phyloP scores from a whole-genome alignment of 2,797 vertebrate species.

The Premnoplex brunnescens region DNA sequence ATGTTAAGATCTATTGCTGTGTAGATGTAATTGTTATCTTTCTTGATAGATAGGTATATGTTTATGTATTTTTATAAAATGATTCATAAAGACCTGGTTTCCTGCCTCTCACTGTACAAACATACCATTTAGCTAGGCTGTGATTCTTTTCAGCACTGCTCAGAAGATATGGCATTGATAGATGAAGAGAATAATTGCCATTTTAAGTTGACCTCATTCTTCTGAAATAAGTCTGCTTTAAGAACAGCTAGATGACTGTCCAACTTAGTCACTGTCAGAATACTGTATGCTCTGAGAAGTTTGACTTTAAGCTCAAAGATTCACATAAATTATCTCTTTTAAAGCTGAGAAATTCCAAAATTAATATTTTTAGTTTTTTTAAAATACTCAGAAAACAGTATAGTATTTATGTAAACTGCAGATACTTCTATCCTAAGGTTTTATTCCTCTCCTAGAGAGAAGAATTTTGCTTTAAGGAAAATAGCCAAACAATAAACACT shows the following conservation, averaged over 20 bases:
- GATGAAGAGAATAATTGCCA: constrained; percentile 50
- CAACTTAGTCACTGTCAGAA: constrained; percentile 56
- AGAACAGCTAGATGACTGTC: neutral
- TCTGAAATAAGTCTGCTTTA: constrained; percentile 32
- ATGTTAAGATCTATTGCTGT: neutral
- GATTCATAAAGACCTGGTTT: neutral
- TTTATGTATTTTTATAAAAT: neutral
- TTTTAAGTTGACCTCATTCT: constrained; percentile 31
- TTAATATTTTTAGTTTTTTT: neutral
- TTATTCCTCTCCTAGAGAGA: neutral
- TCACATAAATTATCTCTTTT: neutral
- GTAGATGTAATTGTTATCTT: neutral
- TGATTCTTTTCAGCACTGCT: constrained; percentile 29
- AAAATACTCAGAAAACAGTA: neutral
- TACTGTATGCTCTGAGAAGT: neutral
- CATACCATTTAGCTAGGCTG: neutral
- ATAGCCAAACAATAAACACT: neutral
- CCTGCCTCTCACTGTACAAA: neutral
- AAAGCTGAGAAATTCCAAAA: neutral
- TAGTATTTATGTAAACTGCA: neutral
- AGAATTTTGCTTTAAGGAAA: neutral
- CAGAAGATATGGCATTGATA: constrained; percentile 47
- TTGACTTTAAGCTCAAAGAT: neutral
- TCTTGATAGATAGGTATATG: neutral
- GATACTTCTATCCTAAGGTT: neutral